Evolutionary conservation across 1,140 invertebrate genomes (phyloP).

Genomic region (Apis dorsata): DNA sequence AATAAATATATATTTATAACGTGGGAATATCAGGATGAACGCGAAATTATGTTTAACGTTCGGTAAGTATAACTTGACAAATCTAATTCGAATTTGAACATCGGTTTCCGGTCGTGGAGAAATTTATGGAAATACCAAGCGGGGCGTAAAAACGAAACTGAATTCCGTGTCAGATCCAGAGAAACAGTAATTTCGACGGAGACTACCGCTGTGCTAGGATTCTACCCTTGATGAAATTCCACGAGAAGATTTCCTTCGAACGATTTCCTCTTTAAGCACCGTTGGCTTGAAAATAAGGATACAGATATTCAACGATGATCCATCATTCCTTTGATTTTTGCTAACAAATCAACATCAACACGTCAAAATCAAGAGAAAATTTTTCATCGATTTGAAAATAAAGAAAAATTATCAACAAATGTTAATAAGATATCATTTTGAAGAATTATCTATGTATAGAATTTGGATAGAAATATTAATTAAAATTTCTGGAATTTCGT

Average conservation of each 20-base stretch:
- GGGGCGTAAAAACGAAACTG: slow-evolving; percentile 44
- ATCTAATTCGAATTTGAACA: slow-evolving; percentile 4
- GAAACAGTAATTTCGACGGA: slow-evolving; percentile 22
- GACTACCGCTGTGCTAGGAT: slow-evolving; percentile 2
- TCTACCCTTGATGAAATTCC: slow-evolving; percentile 32
- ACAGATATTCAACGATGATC: slow-evolving; percentile 4
- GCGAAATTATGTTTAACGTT: neutral
- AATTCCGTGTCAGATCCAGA: neutral
- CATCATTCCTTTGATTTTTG: neutral
- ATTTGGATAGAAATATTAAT: too few relatives aligned
- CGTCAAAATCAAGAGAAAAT: neutral
- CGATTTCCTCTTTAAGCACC: slow-evolving; percentile 41
- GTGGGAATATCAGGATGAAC: neutral
- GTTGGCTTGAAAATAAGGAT: slow-evolving; percentile 26
- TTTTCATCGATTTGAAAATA: neutral
- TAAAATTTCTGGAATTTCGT: too few relatives aligned
- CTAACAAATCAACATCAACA: slow-evolving; percentile 13
- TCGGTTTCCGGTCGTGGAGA: neutral
- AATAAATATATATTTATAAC: neutral
- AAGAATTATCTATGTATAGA: too few relatives aligned
- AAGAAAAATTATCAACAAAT: neutral
- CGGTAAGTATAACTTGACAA: neutral
- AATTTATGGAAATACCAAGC: slow-evolving; percentile 26
- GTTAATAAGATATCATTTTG: too few relatives aligned
- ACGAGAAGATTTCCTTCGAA: slow-evolving; percentile 15